Conservation (phyloP, 37 sponge, comb jelly and placozoan genomes). For the Dysidea cf. avara region DNA sequence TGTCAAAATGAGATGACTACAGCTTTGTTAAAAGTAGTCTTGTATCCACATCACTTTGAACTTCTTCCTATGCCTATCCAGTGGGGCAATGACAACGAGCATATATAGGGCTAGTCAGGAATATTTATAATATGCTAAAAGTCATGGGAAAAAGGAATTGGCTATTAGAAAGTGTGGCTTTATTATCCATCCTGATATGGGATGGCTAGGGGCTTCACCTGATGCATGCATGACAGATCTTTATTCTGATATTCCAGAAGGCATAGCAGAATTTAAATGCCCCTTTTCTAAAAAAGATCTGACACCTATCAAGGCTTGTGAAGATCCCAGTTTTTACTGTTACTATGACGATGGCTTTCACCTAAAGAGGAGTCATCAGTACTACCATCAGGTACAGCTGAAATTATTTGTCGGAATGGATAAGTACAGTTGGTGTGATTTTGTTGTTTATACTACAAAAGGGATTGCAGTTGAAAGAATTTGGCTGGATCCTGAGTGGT, state of each 20-base stretch:
- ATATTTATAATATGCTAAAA: not conserved
- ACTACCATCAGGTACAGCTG: conserved; percentile 40
- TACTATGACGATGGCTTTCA: not conserved
- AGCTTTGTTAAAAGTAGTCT: conserved; percentile 6
- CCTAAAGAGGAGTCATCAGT: conserved; percentile 19
- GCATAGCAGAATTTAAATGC: conserved; percentile 20
- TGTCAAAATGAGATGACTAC: not conserved
- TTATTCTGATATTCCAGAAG: not conserved
- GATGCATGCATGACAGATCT: conserved; percentile 44
- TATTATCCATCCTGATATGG: conserved; percentile 22
- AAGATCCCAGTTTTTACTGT: conserved; percentile 1
- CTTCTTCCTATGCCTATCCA: conserved; percentile 7
- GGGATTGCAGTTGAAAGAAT: conserved; percentile 27
- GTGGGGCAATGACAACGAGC: conserved; percentile 29
- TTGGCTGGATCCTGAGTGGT: conserved; percentile 8
- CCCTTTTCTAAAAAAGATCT: conserved; percentile 5
- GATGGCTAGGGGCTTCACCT: conserved; percentile 65
- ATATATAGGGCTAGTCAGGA: conserved; percentile 5
- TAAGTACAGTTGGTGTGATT: conserved; percentile 27
- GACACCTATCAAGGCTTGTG: conserved; percentile 9
- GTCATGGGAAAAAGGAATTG: not conserved
- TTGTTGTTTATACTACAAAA: conserved; percentile 20
- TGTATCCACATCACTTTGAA: conserved; percentile 11
- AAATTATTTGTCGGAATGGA: conserved; percentile 27
- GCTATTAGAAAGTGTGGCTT: conserved; percentile 40